These are phyloP conservation scores for Aricia agestis DNA, from an alignment of 1,140 invertebrate species.

Conservation along the genomic window DNA sequence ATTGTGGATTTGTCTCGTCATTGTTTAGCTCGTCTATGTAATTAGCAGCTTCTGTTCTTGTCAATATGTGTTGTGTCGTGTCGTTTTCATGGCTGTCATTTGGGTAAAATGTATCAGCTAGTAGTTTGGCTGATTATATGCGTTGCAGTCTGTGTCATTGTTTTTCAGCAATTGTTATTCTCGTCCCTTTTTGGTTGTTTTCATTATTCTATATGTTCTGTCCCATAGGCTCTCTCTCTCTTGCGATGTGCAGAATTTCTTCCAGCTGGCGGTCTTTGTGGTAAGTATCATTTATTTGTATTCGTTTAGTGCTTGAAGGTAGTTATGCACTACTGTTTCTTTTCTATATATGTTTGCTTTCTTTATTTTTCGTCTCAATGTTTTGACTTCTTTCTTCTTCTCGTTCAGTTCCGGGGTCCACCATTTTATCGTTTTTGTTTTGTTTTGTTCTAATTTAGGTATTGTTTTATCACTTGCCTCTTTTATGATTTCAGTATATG, in stretches of 20 bases:
- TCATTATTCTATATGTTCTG: background rate
- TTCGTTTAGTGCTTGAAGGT: no score
- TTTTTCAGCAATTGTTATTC: background rate
- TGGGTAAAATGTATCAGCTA: background rate
- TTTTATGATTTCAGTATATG: background rate
- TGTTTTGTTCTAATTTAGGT: background rate
- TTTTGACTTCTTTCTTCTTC: background rate
- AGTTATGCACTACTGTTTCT: no score
- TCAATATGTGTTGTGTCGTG: background rate
- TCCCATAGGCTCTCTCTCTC: background rate
- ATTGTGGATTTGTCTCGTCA: background rate
- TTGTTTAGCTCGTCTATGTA: background rate
- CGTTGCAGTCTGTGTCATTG: background rate
- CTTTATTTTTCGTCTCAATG: background rate
- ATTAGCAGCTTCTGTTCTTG: background rate
- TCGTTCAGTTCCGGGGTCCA: background rate
- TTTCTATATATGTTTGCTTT: background rate
- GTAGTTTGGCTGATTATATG: background rate
- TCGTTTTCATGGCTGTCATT: background rate
- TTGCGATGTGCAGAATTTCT: slow-evolving; percentile 5
- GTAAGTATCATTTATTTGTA: background rate
- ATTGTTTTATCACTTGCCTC: background rate
- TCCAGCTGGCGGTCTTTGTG: slow-evolving; percentile 4
- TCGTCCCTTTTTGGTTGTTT: background rate
- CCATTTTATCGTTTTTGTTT: background rate